Conservation (phyloP, 2,113 vertebrate species). For the Tinamus guttatus region DNA sequence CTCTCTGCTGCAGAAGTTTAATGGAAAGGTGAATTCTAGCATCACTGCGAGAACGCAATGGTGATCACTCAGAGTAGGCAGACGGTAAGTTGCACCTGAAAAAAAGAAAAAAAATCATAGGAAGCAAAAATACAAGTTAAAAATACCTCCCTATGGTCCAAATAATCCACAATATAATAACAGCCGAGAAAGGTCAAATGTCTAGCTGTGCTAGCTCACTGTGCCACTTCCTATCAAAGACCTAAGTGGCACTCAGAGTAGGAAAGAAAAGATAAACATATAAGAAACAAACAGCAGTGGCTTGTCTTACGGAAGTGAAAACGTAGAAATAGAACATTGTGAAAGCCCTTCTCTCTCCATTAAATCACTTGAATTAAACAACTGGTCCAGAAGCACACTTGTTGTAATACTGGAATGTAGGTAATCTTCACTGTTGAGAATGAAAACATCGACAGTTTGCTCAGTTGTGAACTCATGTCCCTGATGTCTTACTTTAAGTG, state of each 20-base stretch:
- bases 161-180: neutral
- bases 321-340: neutral
- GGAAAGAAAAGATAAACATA: neutral
- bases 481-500: neutral
- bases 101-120: neutral
- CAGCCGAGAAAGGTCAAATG: neutral
- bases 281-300: neutral
- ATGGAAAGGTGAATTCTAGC: neutral
- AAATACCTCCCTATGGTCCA: neutral
- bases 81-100: neutral
- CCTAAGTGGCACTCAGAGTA: neutral
- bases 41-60: neutral
- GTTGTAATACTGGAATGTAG: neutral
- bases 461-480: neutral
- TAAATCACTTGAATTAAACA: neutral
- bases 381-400: neutral
- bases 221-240: neutral
- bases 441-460: neutral
- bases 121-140: neutral
- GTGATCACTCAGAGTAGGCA: neutral
- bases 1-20: neutral
- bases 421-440: neutral
- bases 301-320: neutral
- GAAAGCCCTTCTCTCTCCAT: neutral
- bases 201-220: neutral